phyloP scores from a whole-genome alignment of 2,113 vertebrate genomes.

The Orthonyx spaldingii region DNA sequence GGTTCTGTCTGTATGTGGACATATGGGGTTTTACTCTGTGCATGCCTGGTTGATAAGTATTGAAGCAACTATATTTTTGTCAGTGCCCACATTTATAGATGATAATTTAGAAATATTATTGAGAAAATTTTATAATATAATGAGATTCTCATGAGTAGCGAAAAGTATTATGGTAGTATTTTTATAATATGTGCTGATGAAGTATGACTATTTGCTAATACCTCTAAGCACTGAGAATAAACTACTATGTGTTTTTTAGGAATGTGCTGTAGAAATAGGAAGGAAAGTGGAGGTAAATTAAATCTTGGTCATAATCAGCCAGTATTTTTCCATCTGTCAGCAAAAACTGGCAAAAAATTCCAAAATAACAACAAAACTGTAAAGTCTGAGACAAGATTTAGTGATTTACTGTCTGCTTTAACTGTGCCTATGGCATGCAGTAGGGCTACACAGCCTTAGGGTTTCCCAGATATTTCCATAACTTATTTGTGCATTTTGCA shows the following conservation, averaged over 20 bases:
- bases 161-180: not conserved
- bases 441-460: not conserved
- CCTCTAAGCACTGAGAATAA: not conserved
- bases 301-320: not conserved
- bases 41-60: not conserved
- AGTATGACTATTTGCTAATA: slow-evolving; percentile 1
- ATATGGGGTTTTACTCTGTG: not conserved
- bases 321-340: slow-evolving; percentile 15
- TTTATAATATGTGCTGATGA: not conserved
- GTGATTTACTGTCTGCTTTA: slow-evolving; percentile 8
- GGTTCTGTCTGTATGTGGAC: not conserved
- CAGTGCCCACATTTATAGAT: not conserved
- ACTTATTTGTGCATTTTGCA: slow-evolving; percentile 16
- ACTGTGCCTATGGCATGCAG: not conserved
- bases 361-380: slow-evolving; percentile 7
- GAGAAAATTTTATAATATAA: not conserved
- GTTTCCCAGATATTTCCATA: not conserved
- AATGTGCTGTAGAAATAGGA: not conserved
- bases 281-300: slow-evolving; percentile 28
- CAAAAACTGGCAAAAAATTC: not conserved
- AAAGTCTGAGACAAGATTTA: slow-evolving; percentile 1
- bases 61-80: not conserved
- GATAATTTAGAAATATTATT: not conserved
- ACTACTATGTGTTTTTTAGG: not conserved
- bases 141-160: not conserved